phyloP scores from a whole-genome alignment of 2,888 invertebrate species.

The Nudaria mundana region DNA sequence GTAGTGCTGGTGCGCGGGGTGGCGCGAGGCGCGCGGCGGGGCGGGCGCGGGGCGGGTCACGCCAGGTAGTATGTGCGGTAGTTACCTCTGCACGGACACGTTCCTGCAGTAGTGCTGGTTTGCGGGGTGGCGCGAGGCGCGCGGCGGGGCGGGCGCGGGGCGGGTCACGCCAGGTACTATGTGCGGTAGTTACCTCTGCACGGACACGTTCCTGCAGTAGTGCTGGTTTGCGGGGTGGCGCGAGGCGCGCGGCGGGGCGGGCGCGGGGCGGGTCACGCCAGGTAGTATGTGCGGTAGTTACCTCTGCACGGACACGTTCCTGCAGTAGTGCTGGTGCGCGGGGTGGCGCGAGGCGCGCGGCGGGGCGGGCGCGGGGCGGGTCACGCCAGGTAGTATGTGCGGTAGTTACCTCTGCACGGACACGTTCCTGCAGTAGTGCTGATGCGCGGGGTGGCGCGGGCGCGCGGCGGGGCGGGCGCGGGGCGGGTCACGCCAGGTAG shows the following conservation, averaged over 20 bases:
- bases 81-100: conserved; percentile 48
- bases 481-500: too few relatives aligned
- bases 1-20: conserved; percentile 36
- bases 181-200: conserved; percentile 13
- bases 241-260: background rate
- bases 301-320: conserved; percentile 23
- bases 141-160: conserved; percentile 37
- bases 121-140: background rate
- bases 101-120: conserved; percentile 30
- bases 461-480: conserved; percentile 35
- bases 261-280: background rate
- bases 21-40: conserved; percentile 42
- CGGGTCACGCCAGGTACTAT: too few relatives aligned
- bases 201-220: conserved; percentile 6
- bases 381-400: too few relatives aligned
- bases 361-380: background rate
- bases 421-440: conserved; percentile 20
- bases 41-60: background rate
- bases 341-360: conserved; percentile 61
- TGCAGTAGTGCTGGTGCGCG: conserved; percentile 12
- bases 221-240: conserved; percentile 24
- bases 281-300: background rate
- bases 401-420: conserved; percentile 16
- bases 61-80: background rate
- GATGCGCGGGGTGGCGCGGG: conserved; percentile 36